Base-by-base conservation (phyloP, 2,888 invertebrate species). In the Mactromeris polynyma region DNA sequence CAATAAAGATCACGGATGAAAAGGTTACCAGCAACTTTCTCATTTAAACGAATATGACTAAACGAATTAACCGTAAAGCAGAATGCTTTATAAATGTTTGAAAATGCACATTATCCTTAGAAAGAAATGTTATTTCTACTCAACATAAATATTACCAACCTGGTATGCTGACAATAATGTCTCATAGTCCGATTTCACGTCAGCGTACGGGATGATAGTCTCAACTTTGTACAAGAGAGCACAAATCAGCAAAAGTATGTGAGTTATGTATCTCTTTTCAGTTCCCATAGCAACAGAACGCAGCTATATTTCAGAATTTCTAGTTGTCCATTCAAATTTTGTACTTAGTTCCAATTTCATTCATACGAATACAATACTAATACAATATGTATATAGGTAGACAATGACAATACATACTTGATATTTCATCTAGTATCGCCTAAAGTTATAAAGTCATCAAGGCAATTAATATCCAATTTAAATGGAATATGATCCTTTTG, bases 171-270 rank as follows among this genome's bases (percentile, higher is more conserved):
- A 46, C 9, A 83, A 42, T 17, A 83, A 19, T 1, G 73, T 33
- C 33, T 83, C 83, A 46, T 46, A 83, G 46, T 83, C 73, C 21
- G 83, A 14, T 31, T 83, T 83, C 0, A 73, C 73, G 21, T 83
- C 83, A 2, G 36, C 69, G 42, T 83, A 83, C 31, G 83, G 83
- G 7, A 83, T 33, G 26, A 19, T 26, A 33, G 73, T 19, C 2
- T 33, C 6, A 73, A 73, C 73, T 17, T 73, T 33, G 33, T 19
- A 19, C 2, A 33, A 36, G 19, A 14, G 7, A 2, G 73, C 36
- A 73, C 73, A 73, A 33, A 19, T 36, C 36, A 73, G 36, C 36
- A 73, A 73, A 33, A 73, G 2, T 7, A 17, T 36, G 14, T 36
- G 14, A 0, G 14, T 36, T 19, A 73, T 26, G 33, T 26, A 73